A percentile compares a stretch with the other conserved stretches of the same genome.
These are phyloP conservation scores for Phyllotreta cruciferae DNA, from an alignment of 2,888 invertebrate species.

Conservation along the genomic window DNA sequence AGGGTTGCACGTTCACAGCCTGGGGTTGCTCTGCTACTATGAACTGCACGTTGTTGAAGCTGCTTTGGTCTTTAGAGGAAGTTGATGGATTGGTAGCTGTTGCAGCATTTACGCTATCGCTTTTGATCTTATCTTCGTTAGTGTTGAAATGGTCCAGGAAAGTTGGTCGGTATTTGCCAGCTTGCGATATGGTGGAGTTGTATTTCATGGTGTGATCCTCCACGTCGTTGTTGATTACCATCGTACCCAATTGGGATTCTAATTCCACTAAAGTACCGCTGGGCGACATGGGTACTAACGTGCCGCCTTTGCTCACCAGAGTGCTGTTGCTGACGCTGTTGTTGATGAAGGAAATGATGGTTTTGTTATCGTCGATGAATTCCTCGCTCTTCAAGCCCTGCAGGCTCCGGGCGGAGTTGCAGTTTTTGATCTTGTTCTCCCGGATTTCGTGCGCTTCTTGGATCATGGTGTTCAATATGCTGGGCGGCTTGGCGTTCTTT, in stretches of 20 bases:
- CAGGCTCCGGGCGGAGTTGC: conserved; percentile 68
- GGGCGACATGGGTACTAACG: conserved; percentile 49
- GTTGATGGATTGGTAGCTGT: too few relatives aligned
- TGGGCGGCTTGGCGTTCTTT: conserved; percentile 80
- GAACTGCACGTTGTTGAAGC: conserved; percentile 21
- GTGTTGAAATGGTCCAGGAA: conserved; percentile 96
- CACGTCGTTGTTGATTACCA: conserved; percentile 87
- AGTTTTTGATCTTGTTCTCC: conserved; percentile 66
- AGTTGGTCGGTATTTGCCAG: conserved; percentile 87
- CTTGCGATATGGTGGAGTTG: conserved; percentile 69
- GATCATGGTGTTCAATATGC: conserved; percentile 88
- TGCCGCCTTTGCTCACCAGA: conserved; percentile 56
- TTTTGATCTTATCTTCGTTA: conserved; percentile 68
- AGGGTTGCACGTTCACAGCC: conserved; percentile 39
- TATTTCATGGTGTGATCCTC: conserved; percentile 80
- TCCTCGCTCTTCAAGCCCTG: conserved; percentile 53
- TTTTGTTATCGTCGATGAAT: background rate
- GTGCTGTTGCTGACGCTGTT: conserved; percentile 70
- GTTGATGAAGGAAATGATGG: conserved; percentile 63
- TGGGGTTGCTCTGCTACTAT: conserved; percentile 10
- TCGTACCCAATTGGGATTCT: conserved; percentile 88
- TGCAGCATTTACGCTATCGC: too few relatives aligned
- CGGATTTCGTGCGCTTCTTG: conserved; percentile 92
- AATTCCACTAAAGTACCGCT: conserved; percentile 68
- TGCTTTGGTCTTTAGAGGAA: conserved; percentile 35